phyloP scores from a whole-genome alignment of 2,888 invertebrate genomes.

The Oscheius myriophilus region DNA sequence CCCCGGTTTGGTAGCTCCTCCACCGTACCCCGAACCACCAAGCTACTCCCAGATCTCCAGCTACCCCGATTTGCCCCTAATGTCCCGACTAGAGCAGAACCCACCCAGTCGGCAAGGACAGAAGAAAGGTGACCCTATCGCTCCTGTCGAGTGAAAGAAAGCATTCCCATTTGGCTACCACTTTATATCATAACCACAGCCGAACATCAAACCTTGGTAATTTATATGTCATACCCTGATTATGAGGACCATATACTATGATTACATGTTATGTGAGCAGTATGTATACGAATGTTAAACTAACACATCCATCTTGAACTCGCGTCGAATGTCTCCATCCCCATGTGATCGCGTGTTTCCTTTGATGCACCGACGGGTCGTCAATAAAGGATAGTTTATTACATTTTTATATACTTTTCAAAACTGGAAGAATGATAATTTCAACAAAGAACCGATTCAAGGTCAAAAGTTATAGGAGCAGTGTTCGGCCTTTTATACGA shows the following conservation, averaged over 20 bases:
- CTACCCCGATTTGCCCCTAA: slow-evolving; percentile 45
- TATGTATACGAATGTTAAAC: too few relatives aligned
- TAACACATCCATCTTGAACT: too few relatives aligned
- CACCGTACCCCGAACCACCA: slow-evolving; percentile 53
- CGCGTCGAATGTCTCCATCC: too few relatives aligned
- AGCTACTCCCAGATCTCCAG: slow-evolving; percentile 45
- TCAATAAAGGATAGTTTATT: slow-evolving; percentile 2
- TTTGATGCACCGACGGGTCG: too few relatives aligned
- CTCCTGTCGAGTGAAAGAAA: slow-evolving; percentile 44
- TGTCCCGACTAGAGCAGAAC: slow-evolving; percentile 33
- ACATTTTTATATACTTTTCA: too few relatives aligned
- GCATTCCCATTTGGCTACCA: neutral
- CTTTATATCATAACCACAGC: slow-evolving; percentile 5
- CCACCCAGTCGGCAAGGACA: slow-evolving; percentile 7
- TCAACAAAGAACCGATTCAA: too few relatives aligned
- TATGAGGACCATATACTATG: too few relatives aligned
- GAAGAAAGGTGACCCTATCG: slow-evolving; percentile 33
- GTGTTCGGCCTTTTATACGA: too few relatives aligned
- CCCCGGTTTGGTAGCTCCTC: slow-evolving; percentile 49
- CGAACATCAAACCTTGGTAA: slow-evolving; percentile 10
- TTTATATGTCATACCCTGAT: slow-evolving; percentile 9
- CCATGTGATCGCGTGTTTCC: too few relatives aligned
- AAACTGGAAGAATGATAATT: too few relatives aligned
- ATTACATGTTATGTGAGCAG: too few relatives aligned
- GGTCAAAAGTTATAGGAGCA: too few relatives aligned